Percentiles rank a stretch among this genome's conserved stretches.
phyloP scores from a whole-genome alignment of 2,797 vertebrate genomes.

The Microhierax caerulescens region DNA sequence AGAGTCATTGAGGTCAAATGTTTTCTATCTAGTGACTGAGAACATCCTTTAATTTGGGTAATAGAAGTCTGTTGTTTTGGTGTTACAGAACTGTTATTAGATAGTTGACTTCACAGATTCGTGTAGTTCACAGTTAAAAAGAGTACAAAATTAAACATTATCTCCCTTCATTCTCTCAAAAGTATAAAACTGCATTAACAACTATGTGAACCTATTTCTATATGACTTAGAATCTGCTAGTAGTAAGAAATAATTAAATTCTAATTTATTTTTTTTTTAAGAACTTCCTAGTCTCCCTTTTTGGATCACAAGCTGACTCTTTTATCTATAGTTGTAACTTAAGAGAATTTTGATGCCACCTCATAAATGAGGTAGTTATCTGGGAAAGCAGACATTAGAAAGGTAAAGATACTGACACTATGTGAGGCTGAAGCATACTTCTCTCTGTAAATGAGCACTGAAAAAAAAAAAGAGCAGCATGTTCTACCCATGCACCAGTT shows the following conservation, averaged over 20 bases:
- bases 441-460: fast-evolving
- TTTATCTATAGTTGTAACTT: background rate
- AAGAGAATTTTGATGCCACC: background rate
- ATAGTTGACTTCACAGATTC: background rate
- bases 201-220: background rate
- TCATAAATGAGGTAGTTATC: background rate
- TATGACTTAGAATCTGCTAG: background rate
- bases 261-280: background rate
- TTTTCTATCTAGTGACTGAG: background rate
- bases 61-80: background rate
- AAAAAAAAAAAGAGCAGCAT: background rate
- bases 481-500: background rate
- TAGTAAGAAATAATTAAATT: background rate
- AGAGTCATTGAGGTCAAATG: background rate
- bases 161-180: background rate
- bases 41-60: background rate
- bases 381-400: background rate
- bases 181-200: background rate
- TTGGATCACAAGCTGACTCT: background rate
- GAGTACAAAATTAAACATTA: background rate
- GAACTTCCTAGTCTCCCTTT: background rate
- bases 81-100: background rate
- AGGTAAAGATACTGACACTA: background rate
- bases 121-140: background rate
- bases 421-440: background rate